phyloP scores from a whole-genome alignment of 2,113 vertebrate species.

The Myrmophylax atrothorax region DNA sequence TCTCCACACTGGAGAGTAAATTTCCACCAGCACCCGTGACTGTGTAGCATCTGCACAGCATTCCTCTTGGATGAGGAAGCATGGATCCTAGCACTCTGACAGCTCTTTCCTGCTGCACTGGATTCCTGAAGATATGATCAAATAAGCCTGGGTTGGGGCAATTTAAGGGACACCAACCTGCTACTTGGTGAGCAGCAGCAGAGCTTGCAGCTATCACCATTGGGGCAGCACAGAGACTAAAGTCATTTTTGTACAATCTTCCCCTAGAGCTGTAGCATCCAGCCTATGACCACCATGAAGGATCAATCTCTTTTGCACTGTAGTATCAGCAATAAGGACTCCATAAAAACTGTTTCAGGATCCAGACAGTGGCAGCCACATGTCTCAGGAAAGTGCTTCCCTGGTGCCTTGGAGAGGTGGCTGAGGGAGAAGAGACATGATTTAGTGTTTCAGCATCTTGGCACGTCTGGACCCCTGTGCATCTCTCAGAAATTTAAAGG shows the following conservation, averaged over 20 bases:
- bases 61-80: not conserved
- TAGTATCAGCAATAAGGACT: not conserved
- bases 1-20: not conserved
- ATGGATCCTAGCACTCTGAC: not conserved
- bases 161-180: not conserved
- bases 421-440: not conserved
- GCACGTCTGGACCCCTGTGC: not conserved
- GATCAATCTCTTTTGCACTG: not conserved
- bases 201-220: not conserved
- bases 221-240: not conserved
- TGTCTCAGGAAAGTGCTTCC: not conserved
- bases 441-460: not conserved
- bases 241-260: not conserved
- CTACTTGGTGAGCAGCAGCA: not conserved
- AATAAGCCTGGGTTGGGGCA: not conserved
- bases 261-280: not conserved
- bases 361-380: not conserved
- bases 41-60: not conserved
- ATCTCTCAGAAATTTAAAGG: not conserved
- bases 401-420: not conserved
- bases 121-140: not conserved
- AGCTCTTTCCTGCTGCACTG: not conserved
- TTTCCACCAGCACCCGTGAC: not conserved
- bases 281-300: accelerated
- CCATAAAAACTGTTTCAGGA: not conserved